A percentile compares a stretch with the other conserved stretches of the same genome.
Evolutionary conservation across 2,797 vertebrate genomes (phyloP).

Genomic region (Fistularia commersonii): DNA sequence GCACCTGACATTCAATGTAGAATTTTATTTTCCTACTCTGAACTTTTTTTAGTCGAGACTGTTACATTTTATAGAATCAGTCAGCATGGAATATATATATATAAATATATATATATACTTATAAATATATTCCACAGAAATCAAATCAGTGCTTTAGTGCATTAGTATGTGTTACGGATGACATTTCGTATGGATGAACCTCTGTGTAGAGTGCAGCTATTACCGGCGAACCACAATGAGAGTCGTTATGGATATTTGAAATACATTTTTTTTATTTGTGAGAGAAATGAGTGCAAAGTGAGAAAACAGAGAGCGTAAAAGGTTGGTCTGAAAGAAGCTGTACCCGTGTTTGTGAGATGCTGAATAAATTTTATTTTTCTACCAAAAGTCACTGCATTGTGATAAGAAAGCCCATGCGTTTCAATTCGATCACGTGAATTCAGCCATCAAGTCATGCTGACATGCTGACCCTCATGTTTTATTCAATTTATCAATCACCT

Average conservation of each 20-base stretch:
- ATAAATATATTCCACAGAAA: too few relatives aligned
- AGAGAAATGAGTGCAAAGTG: not conserved
- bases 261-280: conserved; percentile 19
- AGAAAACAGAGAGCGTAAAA: conserved; percentile 25
- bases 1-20: not conserved
- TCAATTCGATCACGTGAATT: not conserved
- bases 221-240: not conserved
- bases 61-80: conserved; percentile 17
- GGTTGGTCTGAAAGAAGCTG: conserved; percentile 4
- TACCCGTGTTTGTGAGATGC: not conserved
- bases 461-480: not conserved
- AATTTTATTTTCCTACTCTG: conserved; percentile 45
- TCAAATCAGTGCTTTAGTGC: not conserved
- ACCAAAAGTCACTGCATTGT: conserved; percentile 13
- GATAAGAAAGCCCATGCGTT: not conserved
- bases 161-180: conserved; percentile 1
- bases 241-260: not conserved
- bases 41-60: conserved; percentile 17
- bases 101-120: conserved; percentile 8
- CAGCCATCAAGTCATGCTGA: conserved; percentile 6
- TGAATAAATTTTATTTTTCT: conserved; percentile 41
- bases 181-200: conserved; percentile 3
- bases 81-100: conserved; percentile 11
- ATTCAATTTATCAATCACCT: not conserved
- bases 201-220: conserved; percentile 3